Evolutionary conservation across 2,113 vertebrate species (phyloP), one percentile per base, ranked within the genome.

Genomic region (Trichomycterus rosablanca): DNA sequence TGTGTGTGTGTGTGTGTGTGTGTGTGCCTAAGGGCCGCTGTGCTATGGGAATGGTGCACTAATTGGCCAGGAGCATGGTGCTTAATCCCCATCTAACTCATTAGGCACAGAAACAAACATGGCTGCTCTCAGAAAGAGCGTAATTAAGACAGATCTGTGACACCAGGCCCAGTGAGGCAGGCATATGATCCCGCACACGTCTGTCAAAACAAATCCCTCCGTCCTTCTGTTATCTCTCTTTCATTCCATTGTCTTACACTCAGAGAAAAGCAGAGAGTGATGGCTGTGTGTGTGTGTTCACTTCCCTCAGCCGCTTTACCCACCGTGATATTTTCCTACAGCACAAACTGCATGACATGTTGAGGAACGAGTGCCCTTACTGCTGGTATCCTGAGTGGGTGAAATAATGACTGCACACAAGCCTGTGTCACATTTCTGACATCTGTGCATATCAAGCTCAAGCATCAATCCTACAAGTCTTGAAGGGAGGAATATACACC

Each of bases 111-210:
- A 64, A 68, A 71, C 63, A 71, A 66, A 71, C 73, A 70, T 54
- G 49, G 44, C 42, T 32, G 45, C 58, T 60, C 54, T 24, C 15
- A 58, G 61, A 66, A 62, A 42, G 57, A 19, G 30, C 40, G 49
- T 59, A 71, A 76, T 76, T 71, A 75, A 71, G 72, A 73, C 53
- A 58, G 67, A 72, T 71, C 57, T 63, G 50, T 68, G 68, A 71
- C 62, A 55, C 42, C 34, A 22, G 68, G 67, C 55, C 65, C 70
- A 52, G 56, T 32, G 59, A 61, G 63, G 53, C 37, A 44, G 4
- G 23, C 45, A 14, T 18, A 34, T 37, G 51, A 56, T 68, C 54
- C 42, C 56, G 50, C 14, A 54, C 55, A 55, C 18, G 60, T 61
- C 39, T 70, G 66, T 72, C 66, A 70, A 67, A 67, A 71, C 39